phyloP scores from a whole-genome alignment of 2,797 vertebrate species.

The Pseudopleuronectes americanus region DNA sequence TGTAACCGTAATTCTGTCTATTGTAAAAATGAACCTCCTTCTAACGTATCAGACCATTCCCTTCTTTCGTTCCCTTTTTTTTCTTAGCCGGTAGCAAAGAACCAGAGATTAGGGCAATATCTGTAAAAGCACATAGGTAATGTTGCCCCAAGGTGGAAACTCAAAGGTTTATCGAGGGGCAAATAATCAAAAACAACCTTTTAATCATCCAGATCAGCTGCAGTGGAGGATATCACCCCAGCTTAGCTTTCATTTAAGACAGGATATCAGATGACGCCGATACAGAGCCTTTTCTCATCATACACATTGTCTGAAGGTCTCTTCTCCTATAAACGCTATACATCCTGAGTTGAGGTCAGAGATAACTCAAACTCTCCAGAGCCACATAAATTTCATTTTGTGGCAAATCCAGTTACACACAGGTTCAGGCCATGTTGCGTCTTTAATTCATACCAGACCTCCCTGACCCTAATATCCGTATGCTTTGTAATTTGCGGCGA shows the following conservation, averaged over 20 bases:
- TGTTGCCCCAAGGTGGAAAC: slow-evolving; percentile 42
- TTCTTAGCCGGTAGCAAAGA: neutral
- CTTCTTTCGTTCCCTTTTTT: slow-evolving; percentile 4
- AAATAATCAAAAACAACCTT: slow-evolving; percentile 67
- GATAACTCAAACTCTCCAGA: slow-evolving; percentile 28
- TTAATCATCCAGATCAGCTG: slow-evolving; percentile 66
- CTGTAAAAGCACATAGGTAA: slow-evolving; percentile 13
- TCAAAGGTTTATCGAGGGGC: slow-evolving; percentile 65
- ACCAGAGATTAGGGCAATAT: slow-evolving; percentile 24
- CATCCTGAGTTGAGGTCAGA: slow-evolving; percentile 49
- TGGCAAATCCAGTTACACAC: slow-evolving; percentile 33
- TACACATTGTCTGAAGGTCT: slow-evolving; percentile 43
- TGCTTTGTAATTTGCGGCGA: slow-evolving; percentile 49
- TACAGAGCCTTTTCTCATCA: slow-evolving; percentile 61
- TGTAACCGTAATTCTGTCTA: slow-evolving; percentile 1
- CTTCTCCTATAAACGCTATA: slow-evolving; percentile 39
- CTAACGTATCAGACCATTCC: neutral
- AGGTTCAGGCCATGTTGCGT: slow-evolving; percentile 15
- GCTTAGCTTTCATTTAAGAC: slow-evolving; percentile 75
- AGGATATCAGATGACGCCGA: slow-evolving; percentile 67
- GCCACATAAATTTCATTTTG: slow-evolving; percentile 36
- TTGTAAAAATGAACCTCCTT: slow-evolving; percentile 7
- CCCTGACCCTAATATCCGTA: slow-evolving; percentile 39
- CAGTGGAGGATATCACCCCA: slow-evolving; percentile 61
- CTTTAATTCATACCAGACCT: slow-evolving; percentile 49